Evolutionary conservation across 1,140 invertebrate species (phyloP), one percentile per base, ranked within the genome.

Genomic region (Atta cephalotes): DNA sequence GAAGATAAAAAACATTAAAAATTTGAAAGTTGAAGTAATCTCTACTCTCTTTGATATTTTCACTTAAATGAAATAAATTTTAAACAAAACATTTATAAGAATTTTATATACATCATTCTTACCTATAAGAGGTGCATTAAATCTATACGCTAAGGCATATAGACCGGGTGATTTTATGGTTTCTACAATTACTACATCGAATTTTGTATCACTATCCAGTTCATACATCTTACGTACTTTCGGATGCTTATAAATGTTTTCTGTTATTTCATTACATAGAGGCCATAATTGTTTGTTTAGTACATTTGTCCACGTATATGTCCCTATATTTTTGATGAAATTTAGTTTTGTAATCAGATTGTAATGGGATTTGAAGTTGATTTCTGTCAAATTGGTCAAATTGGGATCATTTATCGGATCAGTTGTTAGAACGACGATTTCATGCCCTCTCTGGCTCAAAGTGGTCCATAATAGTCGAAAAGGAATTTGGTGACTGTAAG

Each of bases 401-500:
- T 77, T 86, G 3, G 85, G 71, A 18, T 92, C 85, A 14, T 92
- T 91, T 12, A 93, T 78, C 0, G 94, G 94, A 74, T 92, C 58
- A 3, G 92, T 86, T 0, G 95, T 95, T 5, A 95, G 84, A 0
- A 95, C 76, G 0, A 95, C 94, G 0, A 96, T 65, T 49, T 96
- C 81, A 68, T 96, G 96, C 1, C 96, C 96, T 39, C 94, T 92
- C 39, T 79, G 84, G 0, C 91, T 91, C 53, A 96, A 66, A 45
- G 92, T 91, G 1, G 87, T 92, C 86, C 92, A 94, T 87, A 95
- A 84, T 51, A 90, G 92, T 85, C 86, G 93, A 80, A 95, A 96
- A 0, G 96, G 95, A 4, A 96, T 91, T 92, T 96, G 96, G 90
- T 97, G 96, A 87, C 96, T 97, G 68, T 95, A 94, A 0, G 95